Conservation (phyloP, 2,113 vertebrate species). For the Hoplias malabaricus region DNA sequence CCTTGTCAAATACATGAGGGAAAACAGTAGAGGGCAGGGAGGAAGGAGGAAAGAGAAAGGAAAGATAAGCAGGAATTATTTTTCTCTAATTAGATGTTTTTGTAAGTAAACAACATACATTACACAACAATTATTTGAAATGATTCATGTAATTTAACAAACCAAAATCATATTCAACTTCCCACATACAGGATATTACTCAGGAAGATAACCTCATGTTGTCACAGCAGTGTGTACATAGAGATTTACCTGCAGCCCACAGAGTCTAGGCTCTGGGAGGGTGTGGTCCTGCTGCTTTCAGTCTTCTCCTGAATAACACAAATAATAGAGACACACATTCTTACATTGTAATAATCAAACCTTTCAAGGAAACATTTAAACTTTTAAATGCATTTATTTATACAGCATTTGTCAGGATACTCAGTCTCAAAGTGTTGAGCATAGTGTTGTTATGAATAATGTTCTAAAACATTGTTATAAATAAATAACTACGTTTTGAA, state of each 20-base stretch:
- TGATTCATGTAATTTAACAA: background rate
- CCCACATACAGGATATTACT: background rate
- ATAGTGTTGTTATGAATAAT: no score
- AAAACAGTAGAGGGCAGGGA: background rate
- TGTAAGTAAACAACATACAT: background rate
- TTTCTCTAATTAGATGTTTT: background rate
- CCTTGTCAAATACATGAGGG: constrained; percentile 45
- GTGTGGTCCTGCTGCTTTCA: constrained; percentile 37
- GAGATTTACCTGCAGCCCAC: constrained; percentile 57
- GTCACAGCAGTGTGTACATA: constrained; percentile 18
- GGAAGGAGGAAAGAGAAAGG: background rate
- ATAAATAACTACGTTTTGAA: no score
- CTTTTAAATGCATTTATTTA: no score
- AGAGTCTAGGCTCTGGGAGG: constrained; percentile 55
- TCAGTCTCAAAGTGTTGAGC: no score
- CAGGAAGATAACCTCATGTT: constrained; percentile 6
- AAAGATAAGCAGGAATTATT: background rate
- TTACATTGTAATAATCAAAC: background rate
- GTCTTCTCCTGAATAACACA: constrained; percentile 59
- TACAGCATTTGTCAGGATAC: no score
- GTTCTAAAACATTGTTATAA: no score
- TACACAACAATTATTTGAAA: background rate
- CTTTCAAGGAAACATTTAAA: no score
- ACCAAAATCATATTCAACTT: background rate
- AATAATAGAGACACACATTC: background rate